Conservation (phyloP, 2,797 vertebrate genomes). For the Cirrhinus mrigala region DNA sequence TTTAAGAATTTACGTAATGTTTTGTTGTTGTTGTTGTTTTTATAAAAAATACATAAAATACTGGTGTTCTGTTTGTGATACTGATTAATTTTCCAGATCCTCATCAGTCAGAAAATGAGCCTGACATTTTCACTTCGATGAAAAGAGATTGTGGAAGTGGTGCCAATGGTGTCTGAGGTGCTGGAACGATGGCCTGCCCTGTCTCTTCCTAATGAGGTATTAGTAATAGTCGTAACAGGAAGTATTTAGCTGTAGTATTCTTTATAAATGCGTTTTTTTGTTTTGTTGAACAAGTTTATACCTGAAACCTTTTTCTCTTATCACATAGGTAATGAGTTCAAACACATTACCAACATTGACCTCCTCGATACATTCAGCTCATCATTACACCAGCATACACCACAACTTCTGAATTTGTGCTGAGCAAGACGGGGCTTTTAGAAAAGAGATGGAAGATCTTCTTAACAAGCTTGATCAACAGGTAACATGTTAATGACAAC, state of each 20-base stretch:
- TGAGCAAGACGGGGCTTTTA: conserved; percentile 9
- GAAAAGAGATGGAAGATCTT: conserved; percentile 32
- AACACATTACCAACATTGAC: conserved; percentile 36
- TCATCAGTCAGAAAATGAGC: too few species aligned
- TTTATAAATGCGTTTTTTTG: not conserved
- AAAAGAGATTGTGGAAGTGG: too few species aligned
- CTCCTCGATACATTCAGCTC: conserved; percentile 36
- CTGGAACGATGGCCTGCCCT: too few species aligned
- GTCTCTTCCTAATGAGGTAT: too few species aligned
- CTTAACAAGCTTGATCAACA: conserved; percentile 44
- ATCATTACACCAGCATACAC: conserved; percentile 18
- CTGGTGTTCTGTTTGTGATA: too few species aligned
- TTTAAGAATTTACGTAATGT: too few species aligned
- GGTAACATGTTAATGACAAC: conserved; percentile 32
- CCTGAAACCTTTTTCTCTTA: conserved; percentile 44
- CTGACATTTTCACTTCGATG: too few species aligned
- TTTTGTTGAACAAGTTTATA: conserved; percentile 47
- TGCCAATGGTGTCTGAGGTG: too few species aligned
- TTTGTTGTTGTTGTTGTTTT: too few species aligned
- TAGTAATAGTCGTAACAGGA: not conserved
- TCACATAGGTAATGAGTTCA: conserved; percentile 46
- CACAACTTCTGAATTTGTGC: conserved; percentile 35
- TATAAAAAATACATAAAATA: too few species aligned
- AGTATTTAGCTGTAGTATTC: conserved; percentile 30
- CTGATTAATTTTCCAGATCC: too few species aligned